Evolutionary conservation across 2,113 vertebrate species (phyloP), one percentile per base, ranked within the genome.

Genomic region (Lepisosteus oculatus): DNA sequence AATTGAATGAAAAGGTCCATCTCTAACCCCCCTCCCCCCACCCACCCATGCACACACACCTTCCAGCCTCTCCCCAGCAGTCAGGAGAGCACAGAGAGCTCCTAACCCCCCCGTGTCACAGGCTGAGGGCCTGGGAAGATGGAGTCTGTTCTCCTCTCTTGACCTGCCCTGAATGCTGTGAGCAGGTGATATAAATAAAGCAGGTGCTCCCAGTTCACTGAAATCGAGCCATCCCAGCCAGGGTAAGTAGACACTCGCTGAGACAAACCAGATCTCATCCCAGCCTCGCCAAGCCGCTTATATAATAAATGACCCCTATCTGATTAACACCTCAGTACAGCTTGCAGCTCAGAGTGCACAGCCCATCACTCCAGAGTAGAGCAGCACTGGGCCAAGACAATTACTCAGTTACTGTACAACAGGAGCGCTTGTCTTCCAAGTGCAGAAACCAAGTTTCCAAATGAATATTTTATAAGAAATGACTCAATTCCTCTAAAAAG

Each of bases 381-480:
- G 17, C 17, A 29, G 17, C 17, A 29, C 17, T 29, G 17, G 17
- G 72, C 78, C 85, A 85, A 84, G 85, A 78, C 82, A 84, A 83
- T 87, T 83, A 86, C 79, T 74, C 83, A 80, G 81, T 81, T 89
- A 86, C 89, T 88, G 87, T 88, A 87, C 85, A 89, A 84, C 79
- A 85, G 85, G 86, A 85, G 89, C 85, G 89, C 91, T 85, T 77
- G 78, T 77, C 86, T 81, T 87, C 87, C 87, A 85, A 61, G 61
- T 73, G 65, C 65, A 75, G 63, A 89, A 92, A 90, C 89, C 88
- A 84, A 86, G 81, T 88, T 90, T 87, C 82, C 80, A 84, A 88
- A 90, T 92, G 77, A 92, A 92, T 92, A 89, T 91, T 92, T 91
- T 78, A 92, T 82, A 80, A 78, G 79, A 88, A 87, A 86, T 85